Percentiles rank a stretch among this genome's conserved stretches.
Conservation (phyloP, 1,140 invertebrate species). For the Diabrotica undecimpunctata region DNA sequence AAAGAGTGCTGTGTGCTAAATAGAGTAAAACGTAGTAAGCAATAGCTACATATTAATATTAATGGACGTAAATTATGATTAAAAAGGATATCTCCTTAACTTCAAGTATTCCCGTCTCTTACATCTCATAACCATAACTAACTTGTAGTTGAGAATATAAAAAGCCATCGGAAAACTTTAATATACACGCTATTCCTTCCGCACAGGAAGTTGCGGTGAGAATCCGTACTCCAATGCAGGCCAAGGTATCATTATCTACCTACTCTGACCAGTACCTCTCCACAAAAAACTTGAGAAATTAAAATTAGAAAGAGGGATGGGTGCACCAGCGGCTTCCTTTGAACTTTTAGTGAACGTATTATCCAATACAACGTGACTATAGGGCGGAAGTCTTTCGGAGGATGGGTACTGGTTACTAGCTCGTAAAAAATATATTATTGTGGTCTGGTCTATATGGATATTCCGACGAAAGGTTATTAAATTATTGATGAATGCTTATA, state of each 20-base stretch:
- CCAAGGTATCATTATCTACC: not conserved
- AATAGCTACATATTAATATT: no score
- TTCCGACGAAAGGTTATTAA: no score
- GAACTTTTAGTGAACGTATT: not conserved
- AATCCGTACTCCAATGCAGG: not conserved
- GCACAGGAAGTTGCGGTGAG: not conserved
- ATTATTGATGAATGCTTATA: no score
- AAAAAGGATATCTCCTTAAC: no score
- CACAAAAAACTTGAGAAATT: conserved; percentile 4
- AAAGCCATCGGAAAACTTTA: no score
- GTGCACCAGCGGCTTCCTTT: not conserved
- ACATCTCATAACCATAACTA: no score
- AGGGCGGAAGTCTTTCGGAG: not conserved
- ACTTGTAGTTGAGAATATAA: no score
- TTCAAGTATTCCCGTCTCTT: no score
- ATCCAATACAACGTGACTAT: conserved; percentile 5
- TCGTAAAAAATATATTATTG: not conserved
- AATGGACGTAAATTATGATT: no score
- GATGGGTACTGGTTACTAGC: not conserved
- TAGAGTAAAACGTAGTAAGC: no score
- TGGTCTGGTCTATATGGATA: no score
- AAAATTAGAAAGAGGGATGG: conserved; percentile 8
- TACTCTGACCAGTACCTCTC: not conserved
- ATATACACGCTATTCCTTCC: not conserved
- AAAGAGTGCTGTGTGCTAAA: no score